Evolutionary conservation across 1,140 invertebrate genomes (phyloP).

Genomic region (Holcopasites calliopsidis): DNA sequence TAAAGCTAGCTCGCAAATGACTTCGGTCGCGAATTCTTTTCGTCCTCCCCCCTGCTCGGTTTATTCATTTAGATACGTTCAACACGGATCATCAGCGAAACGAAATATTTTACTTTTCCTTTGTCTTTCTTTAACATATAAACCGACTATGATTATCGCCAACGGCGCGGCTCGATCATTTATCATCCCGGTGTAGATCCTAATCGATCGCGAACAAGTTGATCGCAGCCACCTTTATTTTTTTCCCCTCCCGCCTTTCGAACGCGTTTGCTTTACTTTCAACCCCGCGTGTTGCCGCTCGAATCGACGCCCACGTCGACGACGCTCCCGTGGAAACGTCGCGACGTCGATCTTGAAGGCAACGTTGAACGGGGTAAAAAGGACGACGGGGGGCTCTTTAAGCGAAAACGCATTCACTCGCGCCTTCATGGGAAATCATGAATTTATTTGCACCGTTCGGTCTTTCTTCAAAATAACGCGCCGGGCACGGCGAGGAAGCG

Average conservation of each 20-base stretch:
- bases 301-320: neutral
- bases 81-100: no score
- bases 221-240: conserved; percentile 9
- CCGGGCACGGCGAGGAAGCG: neutral
- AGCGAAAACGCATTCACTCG: neutral
- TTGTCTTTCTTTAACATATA: neutral
- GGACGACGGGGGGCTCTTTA: neutral
- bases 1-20: conserved; percentile 5
- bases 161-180: conserved; percentile 36
- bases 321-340: neutral
- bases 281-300: neutral
- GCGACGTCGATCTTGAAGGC: conserved; percentile 10
- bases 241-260: conserved; percentile 24
- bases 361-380: neutral
- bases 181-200: conserved; percentile 33
- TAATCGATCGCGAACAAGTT: conserved; percentile 1
- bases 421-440: neutral
- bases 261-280: conserved; percentile 10
- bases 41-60: no score
- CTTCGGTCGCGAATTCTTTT: neutral
- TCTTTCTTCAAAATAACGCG: neutral
- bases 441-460: neutral
- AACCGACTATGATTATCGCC: conserved; percentile 7
- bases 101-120: neutral
- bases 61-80: neutral